A percentile compares a stretch with the other conserved stretches of the same genome.
phyloP scores from a whole-genome alignment of 2,113 vertebrate genomes.

The Xenopus tropicalis region UCB_Xtro_10.0 CM004448.2:99483501-99484000 shows the following conservation, averaged over 20 bases:
- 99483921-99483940: no score
- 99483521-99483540: conserved; percentile 17
- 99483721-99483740: conserved; percentile 37
- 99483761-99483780: conserved; percentile 3
- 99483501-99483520: conserved; percentile 15
- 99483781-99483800: background rate
- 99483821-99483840: background rate
- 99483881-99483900: no score
- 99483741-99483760: conserved; percentile 40
- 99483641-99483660: conserved; percentile 37
- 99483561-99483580: conserved; percentile 11
- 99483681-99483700: conserved; percentile 38
- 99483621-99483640: conserved; percentile 30
- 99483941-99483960: no score
- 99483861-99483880: no score
- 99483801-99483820: background rate
- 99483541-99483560: conserved; percentile 3
- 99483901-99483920: no score
- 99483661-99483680: conserved; percentile 37
- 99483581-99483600: conserved; percentile 19
- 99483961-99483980: no score
- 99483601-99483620: conserved; percentile 17
- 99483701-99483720: conserved; percentile 40
- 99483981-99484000: no score
- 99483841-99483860: background rate